These are phyloP conservation scores for Limnephilus rhombicus DNA, from an alignment of 2,888 invertebrate species.

Conservation along the genomic window DNA sequence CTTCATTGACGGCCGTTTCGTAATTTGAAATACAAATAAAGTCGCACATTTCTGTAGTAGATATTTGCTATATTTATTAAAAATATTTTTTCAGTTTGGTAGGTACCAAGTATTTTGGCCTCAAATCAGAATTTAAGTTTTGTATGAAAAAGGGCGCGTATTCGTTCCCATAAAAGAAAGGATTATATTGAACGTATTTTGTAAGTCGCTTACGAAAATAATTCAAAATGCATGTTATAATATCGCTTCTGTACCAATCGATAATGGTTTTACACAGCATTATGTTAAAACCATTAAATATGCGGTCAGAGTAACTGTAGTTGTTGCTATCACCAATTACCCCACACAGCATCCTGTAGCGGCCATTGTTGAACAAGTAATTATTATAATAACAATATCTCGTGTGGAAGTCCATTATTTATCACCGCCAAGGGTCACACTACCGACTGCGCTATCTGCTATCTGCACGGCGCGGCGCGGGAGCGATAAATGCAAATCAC, in stretches of 20 bases:
- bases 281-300: background rate
- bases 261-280: background rate
- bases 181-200: too few species aligned
- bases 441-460: background rate
- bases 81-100: too few species aligned
- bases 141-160: too few species aligned
- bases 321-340: slow-evolving; percentile 18
- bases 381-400: slow-evolving; percentile 29
- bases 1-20: too few species aligned
- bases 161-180: too few species aligned
- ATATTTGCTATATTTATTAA: too few species aligned
- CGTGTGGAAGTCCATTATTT: slow-evolving; percentile 22
- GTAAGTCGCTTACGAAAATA: too few species aligned
- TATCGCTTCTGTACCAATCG: background rate
- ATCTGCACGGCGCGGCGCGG: background rate
- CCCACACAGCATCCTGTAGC: slow-evolving; percentile 15
- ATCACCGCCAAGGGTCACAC: slow-evolving; percentile 11
- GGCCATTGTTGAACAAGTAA: background rate
- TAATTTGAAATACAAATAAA: too few species aligned
- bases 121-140: too few species aligned
- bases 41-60: too few species aligned
- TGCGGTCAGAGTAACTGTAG: background rate
- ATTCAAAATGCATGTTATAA: background rate
- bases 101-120: too few species aligned
- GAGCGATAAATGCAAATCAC: background rate